Percentiles rank a stretch among this genome's conserved stretches.
phyloP scores from a whole-genome alignment of 2,888 invertebrate genomes.

The Eubasilissa splendida region DNA sequence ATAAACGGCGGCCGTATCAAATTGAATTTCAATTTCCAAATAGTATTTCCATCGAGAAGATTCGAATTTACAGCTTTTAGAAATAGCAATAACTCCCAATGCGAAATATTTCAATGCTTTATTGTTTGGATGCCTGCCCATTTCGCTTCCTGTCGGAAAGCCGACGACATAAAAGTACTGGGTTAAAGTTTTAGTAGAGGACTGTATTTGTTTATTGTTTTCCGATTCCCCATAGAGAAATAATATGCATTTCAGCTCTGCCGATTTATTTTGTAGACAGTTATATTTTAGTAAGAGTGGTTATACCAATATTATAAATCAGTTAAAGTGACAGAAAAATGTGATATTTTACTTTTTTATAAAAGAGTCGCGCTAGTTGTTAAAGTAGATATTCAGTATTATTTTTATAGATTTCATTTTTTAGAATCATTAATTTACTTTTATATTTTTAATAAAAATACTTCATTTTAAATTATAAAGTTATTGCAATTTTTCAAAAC shows the following conservation, averaged over 20 bases:
- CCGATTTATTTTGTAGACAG: background rate
- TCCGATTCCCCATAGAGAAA: background rate
- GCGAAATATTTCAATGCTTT: background rate
- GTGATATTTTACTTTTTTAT: no score
- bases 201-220: background rate
- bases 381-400: no score
- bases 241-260: background rate
- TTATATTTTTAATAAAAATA: no score
- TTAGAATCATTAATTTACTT: no score
- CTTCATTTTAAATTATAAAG: no score
- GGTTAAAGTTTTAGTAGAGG: background rate
- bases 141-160: background rate
- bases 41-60: background rate
- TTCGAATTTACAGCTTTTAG: background rate
- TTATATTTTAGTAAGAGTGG: no score
- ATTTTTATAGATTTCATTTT: no score
- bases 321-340: no score
- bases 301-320: no score
- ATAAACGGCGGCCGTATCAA: no score
- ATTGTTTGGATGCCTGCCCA: conserved; percentile 16
- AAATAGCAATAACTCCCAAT: conserved; percentile 1
- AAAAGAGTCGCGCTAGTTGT: no score
- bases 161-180: conserved; percentile 1
- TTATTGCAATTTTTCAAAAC: no score
- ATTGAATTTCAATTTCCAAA: background rate